Evolutionary conservation across 2,888 invertebrate genomes (phyloP).

Genomic region (Cylloceria caligata): DNA sequence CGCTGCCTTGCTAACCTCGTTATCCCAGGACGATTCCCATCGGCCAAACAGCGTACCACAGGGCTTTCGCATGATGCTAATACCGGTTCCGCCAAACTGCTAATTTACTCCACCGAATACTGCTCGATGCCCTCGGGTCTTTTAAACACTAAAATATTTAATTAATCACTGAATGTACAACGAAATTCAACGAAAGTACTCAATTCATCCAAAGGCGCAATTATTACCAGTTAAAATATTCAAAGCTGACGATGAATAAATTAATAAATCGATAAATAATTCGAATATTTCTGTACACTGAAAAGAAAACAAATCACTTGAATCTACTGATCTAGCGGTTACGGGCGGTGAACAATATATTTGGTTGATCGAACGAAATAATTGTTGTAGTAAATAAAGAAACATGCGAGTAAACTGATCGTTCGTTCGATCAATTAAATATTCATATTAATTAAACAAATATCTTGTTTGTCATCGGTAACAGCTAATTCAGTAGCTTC

Average conservation of each 20-base stretch:
- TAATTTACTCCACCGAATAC: conserved; percentile 5
- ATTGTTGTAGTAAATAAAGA: background rate
- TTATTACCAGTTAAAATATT: background rate
- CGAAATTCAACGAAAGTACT: background rate
- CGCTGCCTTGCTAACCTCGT: conserved; percentile 57
- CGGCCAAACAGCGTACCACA: conserved; percentile 27
- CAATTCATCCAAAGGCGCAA: background rate
- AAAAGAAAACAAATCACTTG: too few relatives aligned
- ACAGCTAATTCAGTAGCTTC: background rate
- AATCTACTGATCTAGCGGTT: too few relatives aligned
- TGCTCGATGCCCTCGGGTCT: background rate
- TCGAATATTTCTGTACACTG: too few relatives aligned
- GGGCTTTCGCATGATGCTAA: conserved; percentile 15
- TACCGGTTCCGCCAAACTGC: background rate
- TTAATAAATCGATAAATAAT: background rate
- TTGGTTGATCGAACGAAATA: background rate
- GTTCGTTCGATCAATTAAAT: background rate
- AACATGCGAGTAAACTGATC: background rate
- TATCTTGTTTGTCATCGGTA: background rate
- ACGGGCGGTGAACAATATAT: too few relatives aligned
- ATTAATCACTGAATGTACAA: background rate
- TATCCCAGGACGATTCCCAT: conserved; percentile 63
- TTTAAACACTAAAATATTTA: background rate
- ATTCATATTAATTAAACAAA: background rate
- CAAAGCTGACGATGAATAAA: background rate